Evolutionary conservation across 2,113 vertebrate genomes (phyloP).

Genomic region (Anas platyrhynchos): DNA sequence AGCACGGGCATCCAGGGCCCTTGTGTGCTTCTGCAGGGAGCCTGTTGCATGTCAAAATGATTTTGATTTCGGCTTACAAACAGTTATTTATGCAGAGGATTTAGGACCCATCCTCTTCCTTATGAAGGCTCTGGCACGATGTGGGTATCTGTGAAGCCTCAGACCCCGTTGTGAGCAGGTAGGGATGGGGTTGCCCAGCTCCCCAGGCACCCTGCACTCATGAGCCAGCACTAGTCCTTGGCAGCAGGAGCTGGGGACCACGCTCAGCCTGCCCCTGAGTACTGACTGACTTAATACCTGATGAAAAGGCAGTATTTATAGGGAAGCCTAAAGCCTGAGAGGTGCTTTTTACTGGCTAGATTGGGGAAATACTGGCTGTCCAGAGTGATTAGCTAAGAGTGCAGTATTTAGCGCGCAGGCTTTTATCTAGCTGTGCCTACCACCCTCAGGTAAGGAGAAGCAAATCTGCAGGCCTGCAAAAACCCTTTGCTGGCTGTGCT

Average conservation of each 20-base stretch:
- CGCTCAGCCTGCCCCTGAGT: background rate
- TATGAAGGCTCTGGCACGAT: background rate
- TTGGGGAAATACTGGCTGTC: background rate
- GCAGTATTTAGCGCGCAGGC: background rate
- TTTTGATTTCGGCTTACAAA: background rate
- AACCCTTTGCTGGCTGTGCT: background rate
- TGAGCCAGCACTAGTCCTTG: background rate
- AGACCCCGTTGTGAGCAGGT: rapidly evolving
- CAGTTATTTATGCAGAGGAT: background rate
- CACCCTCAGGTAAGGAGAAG: background rate
- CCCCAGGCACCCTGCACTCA: rapidly evolving
- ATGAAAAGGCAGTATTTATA: background rate
- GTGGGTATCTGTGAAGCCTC: background rate
- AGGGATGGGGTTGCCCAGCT: background rate
- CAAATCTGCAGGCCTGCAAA: background rate
- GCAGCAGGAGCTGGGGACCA: background rate
- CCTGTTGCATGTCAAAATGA: background rate
- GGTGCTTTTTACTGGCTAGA: background rate
- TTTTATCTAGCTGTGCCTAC: background rate
- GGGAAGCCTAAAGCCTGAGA: background rate
- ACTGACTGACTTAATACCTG: background rate
- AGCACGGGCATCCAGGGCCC: background rate
- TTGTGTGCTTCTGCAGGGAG: background rate
- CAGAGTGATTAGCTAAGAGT: background rate
- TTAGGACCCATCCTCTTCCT: background rate